These are phyloP conservation scores for Acropora yongei DNA, from an alignment of 64 coral and sea anemone species.

Conservation along the genomic window DNA sequence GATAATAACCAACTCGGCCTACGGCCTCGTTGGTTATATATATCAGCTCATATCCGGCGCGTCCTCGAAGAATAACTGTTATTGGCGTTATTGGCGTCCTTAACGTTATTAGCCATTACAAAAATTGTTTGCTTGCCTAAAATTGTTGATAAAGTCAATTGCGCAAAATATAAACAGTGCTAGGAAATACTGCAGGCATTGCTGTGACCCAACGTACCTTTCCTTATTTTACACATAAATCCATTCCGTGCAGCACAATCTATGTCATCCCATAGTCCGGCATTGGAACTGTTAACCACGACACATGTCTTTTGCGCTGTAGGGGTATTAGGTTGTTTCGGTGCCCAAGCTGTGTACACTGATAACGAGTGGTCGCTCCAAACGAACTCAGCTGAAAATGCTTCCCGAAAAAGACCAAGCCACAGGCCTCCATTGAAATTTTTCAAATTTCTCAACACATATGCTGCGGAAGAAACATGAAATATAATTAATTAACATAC, in stretches of 20 bases:
- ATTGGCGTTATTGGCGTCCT: too few species aligned
- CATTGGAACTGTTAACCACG: conserved; percentile 49
- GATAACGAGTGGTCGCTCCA: conserved; percentile 81
- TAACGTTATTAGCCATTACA: too few species aligned
- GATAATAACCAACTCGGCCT: too few species aligned
- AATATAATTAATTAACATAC: too few species aligned
- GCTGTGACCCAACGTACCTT: conserved; percentile 46
- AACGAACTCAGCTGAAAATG: conserved; percentile 32
- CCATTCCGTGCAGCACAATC: conserved; percentile 65
- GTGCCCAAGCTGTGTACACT: conserved; percentile 77
- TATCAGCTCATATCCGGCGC: too few species aligned
- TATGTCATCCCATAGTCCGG: conserved; percentile 81
- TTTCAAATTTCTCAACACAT: conserved; percentile 63
- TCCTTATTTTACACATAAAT: conserved; percentile 85
- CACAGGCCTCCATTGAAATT: conserved; percentile 79
- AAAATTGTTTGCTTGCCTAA: too few species aligned
- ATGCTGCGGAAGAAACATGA: conserved; percentile 40
- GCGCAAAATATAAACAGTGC: background rate
- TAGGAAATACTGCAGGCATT: background rate
- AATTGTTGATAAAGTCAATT: too few species aligned
- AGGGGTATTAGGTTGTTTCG: conserved; percentile 51
- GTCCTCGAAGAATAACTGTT: too few species aligned
- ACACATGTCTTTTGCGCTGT: conserved; percentile 57
- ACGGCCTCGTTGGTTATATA: too few species aligned
- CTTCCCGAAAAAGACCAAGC: conserved; percentile 70